Evolutionary conservation across 2,888 invertebrate species (phyloP).

Genomic region (Pollenia griseotomentosa): DNA sequence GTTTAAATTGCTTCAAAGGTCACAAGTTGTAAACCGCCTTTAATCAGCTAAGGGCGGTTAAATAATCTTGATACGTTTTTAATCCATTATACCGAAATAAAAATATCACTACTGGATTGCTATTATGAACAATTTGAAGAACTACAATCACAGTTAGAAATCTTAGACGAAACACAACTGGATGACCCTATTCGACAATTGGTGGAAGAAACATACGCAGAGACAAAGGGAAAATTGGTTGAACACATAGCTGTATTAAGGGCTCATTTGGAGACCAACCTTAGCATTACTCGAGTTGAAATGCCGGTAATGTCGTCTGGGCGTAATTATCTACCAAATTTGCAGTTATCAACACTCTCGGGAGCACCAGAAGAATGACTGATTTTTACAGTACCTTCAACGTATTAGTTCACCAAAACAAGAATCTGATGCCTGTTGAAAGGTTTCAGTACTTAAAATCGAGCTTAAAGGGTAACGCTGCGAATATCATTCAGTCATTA

Average conservation of each 20-base stretch:
- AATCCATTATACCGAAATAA: not conserved
- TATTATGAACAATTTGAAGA: too few relatives aligned
- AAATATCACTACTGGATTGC: not conserved
- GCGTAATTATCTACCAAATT: slow-evolving; percentile 17
- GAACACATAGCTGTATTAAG: not conserved
- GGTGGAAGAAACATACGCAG: too few relatives aligned
- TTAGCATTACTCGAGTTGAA: not conserved
- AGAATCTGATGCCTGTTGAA: not conserved
- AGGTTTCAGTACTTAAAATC: not conserved
- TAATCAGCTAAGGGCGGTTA: not conserved
- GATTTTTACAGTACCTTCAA: slow-evolving; percentile 40
- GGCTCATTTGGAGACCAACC: not conserved
- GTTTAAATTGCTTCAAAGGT: too few relatives aligned
- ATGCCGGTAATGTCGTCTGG: not conserved
- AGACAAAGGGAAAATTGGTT: too few relatives aligned
- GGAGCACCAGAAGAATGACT: slow-evolving; percentile 14
- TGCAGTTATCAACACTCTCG: slow-evolving; percentile 32
- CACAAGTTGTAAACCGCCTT: not conserved
- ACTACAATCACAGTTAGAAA: too few relatives aligned
- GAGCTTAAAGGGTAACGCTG: too few relatives aligned
- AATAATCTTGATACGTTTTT: not conserved
- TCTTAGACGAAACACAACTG: too few relatives aligned
- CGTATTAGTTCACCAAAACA: slow-evolving; percentile 23
- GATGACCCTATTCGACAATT: too few relatives aligned
- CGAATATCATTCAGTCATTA: too few relatives aligned